phyloP scores from a whole-genome alignment of 2,113 vertebrate species.

The Nestor notabilis region DNA sequence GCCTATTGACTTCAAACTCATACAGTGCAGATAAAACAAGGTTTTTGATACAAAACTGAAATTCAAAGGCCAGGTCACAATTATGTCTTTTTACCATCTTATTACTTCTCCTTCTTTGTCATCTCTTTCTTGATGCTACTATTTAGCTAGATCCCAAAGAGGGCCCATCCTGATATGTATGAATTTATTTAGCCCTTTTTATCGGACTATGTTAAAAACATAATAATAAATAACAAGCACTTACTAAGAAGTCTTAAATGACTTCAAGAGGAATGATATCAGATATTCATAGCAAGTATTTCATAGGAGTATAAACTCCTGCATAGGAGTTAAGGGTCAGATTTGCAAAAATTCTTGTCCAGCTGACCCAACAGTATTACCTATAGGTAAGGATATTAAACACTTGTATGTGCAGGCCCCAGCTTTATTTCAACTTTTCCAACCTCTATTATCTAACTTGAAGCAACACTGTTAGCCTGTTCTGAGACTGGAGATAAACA shows the following conservation, averaged over 20 bases:
- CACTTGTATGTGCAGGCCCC: not conserved
- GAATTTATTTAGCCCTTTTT: not conserved
- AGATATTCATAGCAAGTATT: not conserved
- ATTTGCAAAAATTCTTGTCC: not conserved
- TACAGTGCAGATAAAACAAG: not conserved
- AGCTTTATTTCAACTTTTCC: not conserved
- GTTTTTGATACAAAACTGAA: not conserved
- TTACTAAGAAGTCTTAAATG: not conserved
- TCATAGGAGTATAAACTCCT: not conserved
- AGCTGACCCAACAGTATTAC: not conserved
- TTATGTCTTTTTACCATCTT: not conserved
- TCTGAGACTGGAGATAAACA: not conserved
- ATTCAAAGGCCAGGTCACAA: not conserved
- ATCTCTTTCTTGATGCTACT: not conserved
- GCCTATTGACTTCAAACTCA: not conserved
- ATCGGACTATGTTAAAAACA: not conserved
- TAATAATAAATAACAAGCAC: not conserved
- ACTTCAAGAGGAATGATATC: not conserved
- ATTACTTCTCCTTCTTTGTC: not conserved
- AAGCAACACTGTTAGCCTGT: not conserved
- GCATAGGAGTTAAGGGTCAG: not conserved
- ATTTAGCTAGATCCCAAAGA: not conserved
- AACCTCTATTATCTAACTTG: not conserved
- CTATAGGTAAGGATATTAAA: not conserved
- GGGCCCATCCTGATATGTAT: not conserved